Evolutionary conservation across 1,140 invertebrate genomes (phyloP), one percentile per base, ranked within the genome.

Genomic region (Sminthurides bifidus): DNA sequence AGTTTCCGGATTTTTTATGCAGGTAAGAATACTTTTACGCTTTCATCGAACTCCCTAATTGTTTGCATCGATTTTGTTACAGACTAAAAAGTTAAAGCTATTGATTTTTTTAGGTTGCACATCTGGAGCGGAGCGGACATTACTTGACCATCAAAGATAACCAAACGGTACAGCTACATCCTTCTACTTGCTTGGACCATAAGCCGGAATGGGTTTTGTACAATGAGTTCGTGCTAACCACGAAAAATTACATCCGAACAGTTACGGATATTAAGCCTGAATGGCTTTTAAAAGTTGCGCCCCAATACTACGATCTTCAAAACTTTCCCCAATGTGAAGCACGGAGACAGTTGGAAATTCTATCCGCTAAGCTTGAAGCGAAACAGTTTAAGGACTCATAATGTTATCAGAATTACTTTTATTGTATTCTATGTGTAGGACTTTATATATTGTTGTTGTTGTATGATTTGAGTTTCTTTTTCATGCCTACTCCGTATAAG

Each of bases 191-290:
- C 72, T 76, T 99, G 15, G 94, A 97, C 74, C 95, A 98, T 72
- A 98, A 98, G 75, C 96, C 96, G 2, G 95, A 98, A 70, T 99
- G 95, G 95, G 94, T 98, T 17, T 83, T 99, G 48, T 99, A 99
- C 74, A 98, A 99, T 74, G 96, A 99, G 75, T 98, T 99, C 73
- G 96, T 99, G 27, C 76, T 99, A 50, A 99, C 96, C 29, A 97
- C 94, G 14, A 98, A 98, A 73, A 98, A 99, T 73, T 98, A 98
- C 70, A 98, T 99, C 64, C 78, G 96, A 63, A 98, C 95, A 1
- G 92, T 97, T 1, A 98, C 93, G 2, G 95, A 98, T 71, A 90
- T 98, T 49, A 98, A 98, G 79, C 92, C 87, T 52, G 86, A 90
- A 68, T 92, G 87, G 92, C 74, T 98, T n/a, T 72, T 98, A 2